Evolutionary conservation across 1,140 invertebrate species (phyloP).

Genomic region (Lordiphosa clarofinis): DNA sequence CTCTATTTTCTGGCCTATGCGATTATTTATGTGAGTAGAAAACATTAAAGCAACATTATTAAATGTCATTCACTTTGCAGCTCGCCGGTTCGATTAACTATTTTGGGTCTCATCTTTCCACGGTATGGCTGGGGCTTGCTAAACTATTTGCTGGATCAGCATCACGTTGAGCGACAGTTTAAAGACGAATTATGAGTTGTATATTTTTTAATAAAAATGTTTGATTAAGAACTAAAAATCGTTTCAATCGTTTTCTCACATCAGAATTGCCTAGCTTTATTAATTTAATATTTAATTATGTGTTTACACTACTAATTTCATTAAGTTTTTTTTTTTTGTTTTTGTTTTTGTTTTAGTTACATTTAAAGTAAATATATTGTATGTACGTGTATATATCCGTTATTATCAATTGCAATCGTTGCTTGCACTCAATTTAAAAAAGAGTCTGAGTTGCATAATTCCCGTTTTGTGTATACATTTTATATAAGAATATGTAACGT

Average conservation of each 20-base stretch:
- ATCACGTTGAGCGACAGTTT: conserved; percentile 37
- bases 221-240: conserved; percentile 51
- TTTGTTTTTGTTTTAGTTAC: conserved; percentile 57
- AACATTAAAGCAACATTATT: background rate
- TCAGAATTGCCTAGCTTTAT: conserved; percentile 70
- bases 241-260: conserved; percentile 50
- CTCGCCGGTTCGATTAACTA: conserved; percentile 22
- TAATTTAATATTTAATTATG: conserved; percentile 65
- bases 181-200: conserved; percentile 48
- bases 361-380: conserved; percentile 67
- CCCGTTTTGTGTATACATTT: conserved; percentile 1
- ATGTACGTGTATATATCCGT: conserved; percentile 47
- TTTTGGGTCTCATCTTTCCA: conserved; percentile 39
- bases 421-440: conserved; percentile 35
- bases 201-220: conserved; percentile 55
- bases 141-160: conserved; percentile 34
- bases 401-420: conserved; percentile 69
- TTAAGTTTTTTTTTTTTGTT: conserved; percentile 36
- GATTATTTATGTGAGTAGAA: conserved; percentile 36
- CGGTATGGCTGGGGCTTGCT: conserved; percentile 20
- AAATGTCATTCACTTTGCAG: conserved; percentile 11
- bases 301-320: conserved; percentile 74
- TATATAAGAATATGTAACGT: conserved; percentile 2
- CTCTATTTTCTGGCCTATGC: conserved; percentile 27
- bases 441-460: conserved; percentile 23